These are phyloP conservation scores for Sebastes iracundus DNA, from an alignment of 2,797 vertebrate species.

Conservation along the genomic window DNA sequence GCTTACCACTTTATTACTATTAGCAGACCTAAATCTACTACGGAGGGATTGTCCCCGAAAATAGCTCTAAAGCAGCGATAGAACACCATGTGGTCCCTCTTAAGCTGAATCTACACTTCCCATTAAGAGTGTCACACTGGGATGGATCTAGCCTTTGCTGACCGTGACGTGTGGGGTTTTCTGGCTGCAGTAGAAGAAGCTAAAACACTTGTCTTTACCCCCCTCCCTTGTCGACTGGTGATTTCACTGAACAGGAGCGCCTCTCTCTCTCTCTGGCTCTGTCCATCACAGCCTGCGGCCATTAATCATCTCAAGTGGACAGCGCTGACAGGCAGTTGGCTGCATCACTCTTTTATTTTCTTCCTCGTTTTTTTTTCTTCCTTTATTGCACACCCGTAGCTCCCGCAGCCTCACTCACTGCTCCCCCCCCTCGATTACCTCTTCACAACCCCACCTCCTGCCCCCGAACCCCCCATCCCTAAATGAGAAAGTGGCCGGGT, in stretches of 20 bases:
- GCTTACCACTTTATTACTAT: conserved; percentile 50
- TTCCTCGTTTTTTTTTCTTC: conserved; percentile 15
- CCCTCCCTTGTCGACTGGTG: conserved; percentile 33
- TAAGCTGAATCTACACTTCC: conserved; percentile 57
- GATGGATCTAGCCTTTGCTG: conserved; percentile 26
- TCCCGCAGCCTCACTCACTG: conserved; percentile 34
- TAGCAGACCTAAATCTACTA: conserved; percentile 46
- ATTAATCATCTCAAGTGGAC: conserved; percentile 83
- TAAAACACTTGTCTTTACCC: conserved; percentile 61
- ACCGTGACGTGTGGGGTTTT: conserved; percentile 50
- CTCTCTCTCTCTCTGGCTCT: conserved; percentile 60
- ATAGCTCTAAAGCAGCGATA: conserved; percentile 46
- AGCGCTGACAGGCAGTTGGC: conserved; percentile 77
- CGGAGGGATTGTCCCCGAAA: conserved; percentile 40
- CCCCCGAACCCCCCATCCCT: conserved; percentile 11
- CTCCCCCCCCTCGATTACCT: not conserved
- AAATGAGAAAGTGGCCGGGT: conserved; percentile 48
- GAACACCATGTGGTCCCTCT: conserved; percentile 60
- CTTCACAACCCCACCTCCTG: conserved; percentile 10
- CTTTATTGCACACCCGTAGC: conserved; percentile 39
- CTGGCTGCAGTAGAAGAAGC: conserved; percentile 23
- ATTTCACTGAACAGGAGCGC: conserved; percentile 66
- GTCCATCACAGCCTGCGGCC: conserved; percentile 77
- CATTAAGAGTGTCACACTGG: conserved; percentile 51
- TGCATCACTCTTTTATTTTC: conserved; percentile 71